Percentiles rank a stretch among this genome's conserved stretches.
Conservation (phyloP, 2,888 invertebrate genomes). For the Ganaspis brasiliensis region DNA sequence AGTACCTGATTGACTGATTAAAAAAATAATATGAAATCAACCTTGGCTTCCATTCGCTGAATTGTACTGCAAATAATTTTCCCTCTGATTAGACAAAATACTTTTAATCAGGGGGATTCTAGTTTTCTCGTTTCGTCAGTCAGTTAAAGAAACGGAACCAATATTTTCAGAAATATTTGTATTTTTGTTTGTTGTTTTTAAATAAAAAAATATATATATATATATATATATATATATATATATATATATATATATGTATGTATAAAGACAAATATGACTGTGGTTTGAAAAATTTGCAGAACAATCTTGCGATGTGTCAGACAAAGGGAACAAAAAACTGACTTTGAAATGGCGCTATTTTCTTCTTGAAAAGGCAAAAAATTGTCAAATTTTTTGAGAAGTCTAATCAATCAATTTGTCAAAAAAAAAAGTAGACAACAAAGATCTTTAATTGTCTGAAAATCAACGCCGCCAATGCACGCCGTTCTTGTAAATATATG, state of each 20-base stretch:
- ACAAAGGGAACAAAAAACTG: slow-evolving; percentile 3
- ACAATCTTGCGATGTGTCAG: slow-evolving; percentile 4
- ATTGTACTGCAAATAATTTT: background rate
- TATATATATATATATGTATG: no score
- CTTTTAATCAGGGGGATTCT: background rate
- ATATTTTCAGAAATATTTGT: slow-evolving; percentile 25
- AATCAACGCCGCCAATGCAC: slow-evolving; percentile 19
- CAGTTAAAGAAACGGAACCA: slow-evolving; percentile 29
- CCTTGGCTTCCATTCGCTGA: background rate
- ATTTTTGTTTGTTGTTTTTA: no score
- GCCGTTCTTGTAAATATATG: slow-evolving; percentile 34
- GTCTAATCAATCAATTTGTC: background rate
- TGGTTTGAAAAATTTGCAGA: background rate
- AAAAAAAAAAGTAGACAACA: background rate
- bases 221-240: no score
- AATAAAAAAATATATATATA: no score
- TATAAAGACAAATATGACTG: slow-evolving; percentile 21
- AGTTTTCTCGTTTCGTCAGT: slow-evolving; percentile 34
- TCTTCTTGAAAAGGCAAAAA: background rate
- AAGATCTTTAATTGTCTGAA: background rate
- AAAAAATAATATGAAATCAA: background rate
- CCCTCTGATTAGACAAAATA: background rate
- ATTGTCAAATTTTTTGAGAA: background rate
- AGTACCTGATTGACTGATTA: slow-evolving; percentile 75
- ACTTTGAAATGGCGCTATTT: background rate